Percentiles rank a stretch among this genome's conserved stretches.
phyloP scores from a whole-genome alignment of 2,797 vertebrate genomes.

The Parotocinclus haroldoi region DNA sequence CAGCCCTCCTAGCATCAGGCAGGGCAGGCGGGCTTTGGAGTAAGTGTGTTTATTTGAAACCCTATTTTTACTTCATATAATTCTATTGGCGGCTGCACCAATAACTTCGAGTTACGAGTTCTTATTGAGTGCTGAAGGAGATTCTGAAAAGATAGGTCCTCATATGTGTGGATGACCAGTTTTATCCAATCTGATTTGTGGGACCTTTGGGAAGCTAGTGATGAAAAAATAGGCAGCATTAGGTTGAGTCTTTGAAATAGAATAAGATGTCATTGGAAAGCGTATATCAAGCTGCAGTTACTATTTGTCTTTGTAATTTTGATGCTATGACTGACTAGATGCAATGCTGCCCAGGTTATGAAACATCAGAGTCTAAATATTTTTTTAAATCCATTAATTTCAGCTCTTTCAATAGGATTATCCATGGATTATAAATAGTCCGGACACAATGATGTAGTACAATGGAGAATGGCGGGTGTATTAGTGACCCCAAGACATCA shows the following conservation, averaged over 20 bases:
- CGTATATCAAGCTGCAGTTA: background rate
- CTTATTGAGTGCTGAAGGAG: constrained; percentile 52
- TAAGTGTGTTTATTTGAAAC: no score
- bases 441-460: background rate
- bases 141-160: constrained; percentile 15
- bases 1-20: constrained; percentile 33
- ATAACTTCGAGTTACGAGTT: constrained; percentile 63
- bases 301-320: background rate
- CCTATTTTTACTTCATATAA: constrained; percentile 52
- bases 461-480: constrained; percentile 48
- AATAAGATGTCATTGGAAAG: background rate
- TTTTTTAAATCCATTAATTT: no score
- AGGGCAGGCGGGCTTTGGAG: no score
- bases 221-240: background rate
- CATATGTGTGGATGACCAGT: background rate
- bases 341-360: background rate
- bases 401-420: no score
- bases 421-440: no score
- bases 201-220: background rate
- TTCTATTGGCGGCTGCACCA: constrained; percentile 63
- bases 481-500: constrained; percentile 45
- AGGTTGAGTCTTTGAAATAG: no score
- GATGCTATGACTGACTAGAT: background rate
- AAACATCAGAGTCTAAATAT: no score
- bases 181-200: constrained; percentile 6